A percentile compares a stretch with the other conserved stretches of the same genome.
Conservation (phyloP, 2,888 invertebrate species). For the Lapara coniferarum region DNA sequence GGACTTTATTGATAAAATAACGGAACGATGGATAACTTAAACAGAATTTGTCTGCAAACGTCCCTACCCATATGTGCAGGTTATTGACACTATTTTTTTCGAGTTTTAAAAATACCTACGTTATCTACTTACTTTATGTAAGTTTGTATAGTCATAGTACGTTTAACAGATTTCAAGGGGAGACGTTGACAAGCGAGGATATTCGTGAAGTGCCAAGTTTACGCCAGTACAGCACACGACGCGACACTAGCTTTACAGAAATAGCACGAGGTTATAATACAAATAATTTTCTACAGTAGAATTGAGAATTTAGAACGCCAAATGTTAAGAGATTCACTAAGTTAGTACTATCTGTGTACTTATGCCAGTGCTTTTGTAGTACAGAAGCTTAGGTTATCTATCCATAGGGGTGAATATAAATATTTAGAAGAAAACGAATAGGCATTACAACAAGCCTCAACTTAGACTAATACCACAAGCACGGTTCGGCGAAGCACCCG, state of each 20-base stretch:
- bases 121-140: no score
- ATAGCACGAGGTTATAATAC: conserved; percentile 67
- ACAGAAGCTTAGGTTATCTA: not conserved
- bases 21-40: conserved; percentile 44
- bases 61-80: conserved; percentile 59
- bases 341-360: not conserved
- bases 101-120: no score
- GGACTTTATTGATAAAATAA: conserved; percentile 2
- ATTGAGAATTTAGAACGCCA: conserved; percentile 8
- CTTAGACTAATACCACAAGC: no score
- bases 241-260: conserved; percentile 56
- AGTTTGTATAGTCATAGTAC: no score
- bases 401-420: not conserved
- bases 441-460: not conserved
- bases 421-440: conserved; percentile 4
- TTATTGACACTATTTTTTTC: conserved; percentile 71
- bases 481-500: not conserved
- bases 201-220: conserved; percentile 72
- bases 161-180: conserved; percentile 49
- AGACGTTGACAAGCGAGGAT: conserved; percentile 52
- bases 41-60: conserved; percentile 77
- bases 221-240: conserved; percentile 52
- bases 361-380: not conserved
- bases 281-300: conserved; percentile 14
- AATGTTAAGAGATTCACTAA: not conserved